phyloP scores from a whole-genome alignment of 2,113 vertebrate genomes.

The Urocynchramus pylzowi region DNA sequence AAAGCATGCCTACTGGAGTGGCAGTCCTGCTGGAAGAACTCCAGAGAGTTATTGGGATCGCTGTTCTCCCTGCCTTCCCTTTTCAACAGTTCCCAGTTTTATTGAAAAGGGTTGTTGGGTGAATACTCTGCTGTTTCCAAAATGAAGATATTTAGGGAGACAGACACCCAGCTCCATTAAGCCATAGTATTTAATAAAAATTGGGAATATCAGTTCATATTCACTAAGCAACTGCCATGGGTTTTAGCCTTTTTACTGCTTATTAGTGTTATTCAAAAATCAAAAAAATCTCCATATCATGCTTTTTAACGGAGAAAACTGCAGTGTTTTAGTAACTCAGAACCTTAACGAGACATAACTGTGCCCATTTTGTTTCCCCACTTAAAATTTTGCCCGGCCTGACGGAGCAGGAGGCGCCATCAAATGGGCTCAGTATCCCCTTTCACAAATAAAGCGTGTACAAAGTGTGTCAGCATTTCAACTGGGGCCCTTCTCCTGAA shows the following conservation, averaged over 20 bases:
- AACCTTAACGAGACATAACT: conserved; percentile 46
- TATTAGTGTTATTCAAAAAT: neutral
- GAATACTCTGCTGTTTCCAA: neutral
- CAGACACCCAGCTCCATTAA: neutral
- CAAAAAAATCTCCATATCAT: neutral
- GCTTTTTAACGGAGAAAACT: neutral
- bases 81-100: neutral
- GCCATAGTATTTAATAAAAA: neutral
- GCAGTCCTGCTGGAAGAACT: neutral
- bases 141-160: neutral
- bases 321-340: neutral
- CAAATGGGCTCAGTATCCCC: conserved; percentile 72
- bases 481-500: conserved; percentile 76
- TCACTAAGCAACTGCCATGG: neutral
- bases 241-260: neutral
- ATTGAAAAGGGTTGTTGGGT: neutral
- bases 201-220: neutral
- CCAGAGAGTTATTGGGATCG: neutral
- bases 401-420: conserved; percentile 66
- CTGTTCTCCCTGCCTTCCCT: neutral
- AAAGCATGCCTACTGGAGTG: neutral
- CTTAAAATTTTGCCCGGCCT: conserved; percentile 62
- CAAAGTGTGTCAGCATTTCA: conserved; percentile 83
- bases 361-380: conserved; percentile 53
- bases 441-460: conserved; percentile 80